These are phyloP conservation scores for Pachydiplax longipennis DNA, from an alignment of 2,888 invertebrate genomes.

Conservation along the genomic window DNA sequence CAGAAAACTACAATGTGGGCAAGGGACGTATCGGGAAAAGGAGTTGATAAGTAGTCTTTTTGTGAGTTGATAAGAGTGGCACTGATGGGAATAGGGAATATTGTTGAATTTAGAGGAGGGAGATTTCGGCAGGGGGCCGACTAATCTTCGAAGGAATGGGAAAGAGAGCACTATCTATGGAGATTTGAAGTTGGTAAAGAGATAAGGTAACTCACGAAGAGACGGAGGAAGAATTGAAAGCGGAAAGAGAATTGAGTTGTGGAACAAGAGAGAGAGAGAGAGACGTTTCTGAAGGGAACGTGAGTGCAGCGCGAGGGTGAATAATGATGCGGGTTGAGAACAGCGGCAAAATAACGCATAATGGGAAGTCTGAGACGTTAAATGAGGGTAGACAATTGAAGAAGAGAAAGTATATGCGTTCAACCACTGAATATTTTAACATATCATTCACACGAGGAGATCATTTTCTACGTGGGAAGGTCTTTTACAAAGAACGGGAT, in stretches of 20 bases:
- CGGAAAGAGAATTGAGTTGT: too few species aligned
- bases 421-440: not conserved
- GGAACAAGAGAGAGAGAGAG: not conserved
- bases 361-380: not conserved
- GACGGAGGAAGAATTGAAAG: not conserved
- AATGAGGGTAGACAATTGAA: not conserved
- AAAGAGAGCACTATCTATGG: not conserved
- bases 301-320: not conserved
- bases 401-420: not conserved
- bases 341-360: not conserved
- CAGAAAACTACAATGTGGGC: too few species aligned
- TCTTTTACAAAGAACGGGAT: not conserved
- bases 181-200: not conserved
- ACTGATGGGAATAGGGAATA: not conserved
- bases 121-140: not conserved
- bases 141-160: not conserved
- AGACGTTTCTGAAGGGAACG: not conserved
- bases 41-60: too few species aligned
- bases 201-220: not conserved
- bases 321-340: not conserved
- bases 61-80: too few species aligned
- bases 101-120: not conserved
- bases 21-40: too few species aligned
- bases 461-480: not conserved
- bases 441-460: not conserved